Evolutionary conservation across 2,113 vertebrate genomes (phyloP).

Genomic region (Scatophagus argus): DNA sequence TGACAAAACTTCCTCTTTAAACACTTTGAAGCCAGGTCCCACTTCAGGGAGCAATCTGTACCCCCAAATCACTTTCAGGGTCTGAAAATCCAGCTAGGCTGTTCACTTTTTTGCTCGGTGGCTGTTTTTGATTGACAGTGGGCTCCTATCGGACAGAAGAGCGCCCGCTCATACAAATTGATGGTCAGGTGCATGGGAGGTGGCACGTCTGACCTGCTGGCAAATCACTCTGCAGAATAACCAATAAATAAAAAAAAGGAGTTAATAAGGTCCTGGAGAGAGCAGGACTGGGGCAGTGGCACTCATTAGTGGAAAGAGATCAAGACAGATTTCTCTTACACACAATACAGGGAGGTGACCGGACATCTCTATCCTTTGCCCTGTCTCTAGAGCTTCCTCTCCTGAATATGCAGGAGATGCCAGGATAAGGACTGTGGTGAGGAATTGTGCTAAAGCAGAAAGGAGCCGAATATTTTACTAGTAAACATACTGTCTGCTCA

Average conservation of each 20-base stretch:
- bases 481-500: neutral
- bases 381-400: slow-evolving; percentile 18
- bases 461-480: neutral
- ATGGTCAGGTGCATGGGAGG: slow-evolving; percentile 61
- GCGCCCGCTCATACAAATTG: slow-evolving; percentile 53
- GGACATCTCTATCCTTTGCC: slow-evolving; percentile 9
- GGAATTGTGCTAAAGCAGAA: neutral
- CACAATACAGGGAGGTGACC: slow-evolving; percentile 31
- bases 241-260: slow-evolving; percentile 57
- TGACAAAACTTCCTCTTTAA: slow-evolving; percentile 29
- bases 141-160: neutral
- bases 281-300: slow-evolving; percentile 21
- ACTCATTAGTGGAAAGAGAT: slow-evolving; percentile 67
- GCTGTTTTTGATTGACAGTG: slow-evolving; percentile 67
- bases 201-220: slow-evolving; percentile 65
- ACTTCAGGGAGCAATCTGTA: slow-evolving; percentile 49
- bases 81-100: neutral
- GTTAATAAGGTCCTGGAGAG: slow-evolving; percentile 71
- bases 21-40: slow-evolving; percentile 43
- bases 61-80: slow-evolving; percentile 32
- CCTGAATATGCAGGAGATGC: slow-evolving; percentile 48
- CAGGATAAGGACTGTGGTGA: slow-evolving; percentile 24
- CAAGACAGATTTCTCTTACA: slow-evolving; percentile 35
- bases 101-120: neutral
- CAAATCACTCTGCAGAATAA: slow-evolving; percentile 65